Evolutionary conservation across 1,140 invertebrate genomes (phyloP), one percentile per base, ranked within the genome.

Genomic region (Cherax quadricarinatus): DNA sequence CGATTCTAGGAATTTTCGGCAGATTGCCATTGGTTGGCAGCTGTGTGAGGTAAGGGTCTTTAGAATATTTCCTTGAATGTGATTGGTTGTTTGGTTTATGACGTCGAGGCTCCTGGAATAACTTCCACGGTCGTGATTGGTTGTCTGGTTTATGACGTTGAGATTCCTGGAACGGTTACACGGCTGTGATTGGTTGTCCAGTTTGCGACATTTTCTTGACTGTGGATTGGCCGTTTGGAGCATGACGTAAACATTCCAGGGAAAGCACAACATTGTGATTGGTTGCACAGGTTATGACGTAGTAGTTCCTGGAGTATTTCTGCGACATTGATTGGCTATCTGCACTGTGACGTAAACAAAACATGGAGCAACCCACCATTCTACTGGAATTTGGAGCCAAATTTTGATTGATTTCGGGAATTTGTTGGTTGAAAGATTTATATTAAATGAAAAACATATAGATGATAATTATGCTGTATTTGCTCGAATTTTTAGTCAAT

Each of bases 1-100:
- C 90, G 79, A 91, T 87, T 87, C 84, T n/a, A 78, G 70, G 81
- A 84, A 78, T 60, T 90, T 90, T 90, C 81, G 57, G 30, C 21
- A 3, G 30, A 7, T 24, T 66, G 16, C n/a, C 3, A 89, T 89
- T 89, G 88, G 88, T 57, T 66, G 41, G 48, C 12, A 24, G 49
- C 16, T 60, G 16, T 14, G 48, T 89, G 88, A 73, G 60, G 86
- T 48, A 16, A 18, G 41, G 30, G 21, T 89, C n/a, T 41, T 30
- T 24, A 48, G n/a, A 18, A 4, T 83, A 60, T 78, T 10, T 60
- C 48, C 49, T n/a, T 14, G 70, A 1, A 41, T n/a, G 3, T 79
- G 73, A 79, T 88, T 79, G 48, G 86, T 18, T 21, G 3, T 24
- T 21, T 21, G 6, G 2, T 24, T 24, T 51, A 73, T 88, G 86